Evolutionary conservation across 2,888 invertebrate species (phyloP).

Genomic region (Netelia fuscicornis): DNA sequence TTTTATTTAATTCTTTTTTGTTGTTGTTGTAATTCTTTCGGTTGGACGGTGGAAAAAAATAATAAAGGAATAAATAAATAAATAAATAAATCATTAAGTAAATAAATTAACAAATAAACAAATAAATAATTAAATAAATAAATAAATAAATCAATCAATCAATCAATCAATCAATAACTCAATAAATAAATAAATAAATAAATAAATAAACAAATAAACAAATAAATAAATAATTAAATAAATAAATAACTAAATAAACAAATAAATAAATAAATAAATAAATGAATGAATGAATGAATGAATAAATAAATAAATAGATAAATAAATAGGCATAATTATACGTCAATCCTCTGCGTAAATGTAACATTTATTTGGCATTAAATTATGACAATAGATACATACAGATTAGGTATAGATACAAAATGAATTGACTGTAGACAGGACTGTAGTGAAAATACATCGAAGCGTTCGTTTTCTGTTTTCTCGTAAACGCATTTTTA

Average conservation of each 20-base stretch:
- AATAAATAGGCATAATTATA: too few species aligned
- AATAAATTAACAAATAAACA: too few species aligned
- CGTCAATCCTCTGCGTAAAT: constrained; percentile 79
- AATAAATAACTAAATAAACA: too few species aligned
- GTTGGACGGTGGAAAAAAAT: not conserved
- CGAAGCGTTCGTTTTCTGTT: constrained; percentile 74
- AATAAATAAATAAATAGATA: not conserved
- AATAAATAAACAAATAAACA: too few species aligned
- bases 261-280: too few species aligned
- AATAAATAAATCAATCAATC: too few species aligned
- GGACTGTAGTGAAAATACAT: constrained; percentile 84
- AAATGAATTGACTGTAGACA: constrained; percentile 85
- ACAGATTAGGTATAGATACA: constrained; percentile 83
- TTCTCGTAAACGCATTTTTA: constrained; percentile 59
- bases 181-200: too few species aligned
- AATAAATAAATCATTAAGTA: too few species aligned
- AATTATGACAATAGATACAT: constrained; percentile 84
- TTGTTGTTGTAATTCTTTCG: not conserved
- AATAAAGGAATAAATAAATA: constrained; percentile 3
- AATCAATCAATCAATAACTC: too few species aligned
- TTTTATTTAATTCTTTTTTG: not conserved
- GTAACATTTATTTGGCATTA: constrained; percentile 85
- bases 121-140: too few species aligned
- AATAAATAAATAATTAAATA: too few species aligned
- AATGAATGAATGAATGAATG: too few species aligned